Conservation (phyloP, 2,888 invertebrate genomes). For the Mechanitis messenoides region DNA sequence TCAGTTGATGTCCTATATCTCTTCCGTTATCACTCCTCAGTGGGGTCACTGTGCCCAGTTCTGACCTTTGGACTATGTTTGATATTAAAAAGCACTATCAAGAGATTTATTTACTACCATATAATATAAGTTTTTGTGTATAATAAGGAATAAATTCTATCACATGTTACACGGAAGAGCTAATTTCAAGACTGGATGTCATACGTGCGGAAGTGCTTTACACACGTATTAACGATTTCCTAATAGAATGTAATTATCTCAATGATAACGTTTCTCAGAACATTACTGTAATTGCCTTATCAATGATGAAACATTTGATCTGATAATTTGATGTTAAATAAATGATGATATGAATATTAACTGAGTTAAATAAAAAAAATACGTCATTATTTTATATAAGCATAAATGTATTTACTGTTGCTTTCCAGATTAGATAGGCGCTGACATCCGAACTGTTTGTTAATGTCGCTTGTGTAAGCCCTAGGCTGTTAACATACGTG, state of each 20-base stretch:
- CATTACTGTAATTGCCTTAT: not conserved
- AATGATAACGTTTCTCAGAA: slow-evolving; percentile 1
- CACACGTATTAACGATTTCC: slow-evolving; percentile 13
- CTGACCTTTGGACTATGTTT: not conserved
- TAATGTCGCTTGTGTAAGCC: slow-evolving; percentile 56
- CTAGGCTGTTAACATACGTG: slow-evolving; percentile 49
- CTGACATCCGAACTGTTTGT: slow-evolving; percentile 58
- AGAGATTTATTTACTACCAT: not conserved
- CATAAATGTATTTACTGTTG: slow-evolving; percentile 34
- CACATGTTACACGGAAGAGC: slow-evolving; percentile 17
- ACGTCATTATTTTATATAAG: slow-evolving; percentile 12
- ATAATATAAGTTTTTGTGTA: not conserved
- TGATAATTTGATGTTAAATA: not conserved
- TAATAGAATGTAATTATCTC: slow-evolving; percentile 16
- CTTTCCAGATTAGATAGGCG: slow-evolving; percentile 64
- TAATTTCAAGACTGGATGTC: slow-evolving; percentile 9
- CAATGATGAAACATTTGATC: not conserved
- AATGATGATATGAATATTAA: not conserved
- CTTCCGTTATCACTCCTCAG: not conserved
- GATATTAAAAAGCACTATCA: not conserved
- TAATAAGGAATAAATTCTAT: not conserved
- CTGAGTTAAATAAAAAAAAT: not conserved
- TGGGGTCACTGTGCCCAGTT: not conserved
- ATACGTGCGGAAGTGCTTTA: slow-evolving; percentile 18
- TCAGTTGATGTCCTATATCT: not conserved